Evolutionary conservation across 2,113 vertebrate genomes (phyloP).

Genomic region (Pipa parva): DNA sequence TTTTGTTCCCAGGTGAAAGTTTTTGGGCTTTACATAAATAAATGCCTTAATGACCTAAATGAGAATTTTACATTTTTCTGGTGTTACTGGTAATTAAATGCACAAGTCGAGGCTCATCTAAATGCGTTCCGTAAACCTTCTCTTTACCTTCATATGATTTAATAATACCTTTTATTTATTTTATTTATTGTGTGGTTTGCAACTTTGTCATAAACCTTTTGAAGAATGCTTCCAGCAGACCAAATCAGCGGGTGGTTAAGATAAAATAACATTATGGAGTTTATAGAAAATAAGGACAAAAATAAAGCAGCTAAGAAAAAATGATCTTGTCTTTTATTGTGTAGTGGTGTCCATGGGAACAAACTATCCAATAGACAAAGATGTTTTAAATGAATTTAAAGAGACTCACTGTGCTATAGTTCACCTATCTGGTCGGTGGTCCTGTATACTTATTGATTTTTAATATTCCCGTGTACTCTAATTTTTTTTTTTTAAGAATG

Average conservation of each 20-base stretch:
- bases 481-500: too few relatives aligned
- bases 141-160: too few relatives aligned
- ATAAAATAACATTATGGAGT: background rate
- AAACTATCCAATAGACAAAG: background rate
- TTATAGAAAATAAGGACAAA: background rate
- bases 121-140: too few relatives aligned
- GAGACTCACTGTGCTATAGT: background rate
- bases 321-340: background rate
- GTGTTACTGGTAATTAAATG: too few relatives aligned
- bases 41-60: too few relatives aligned
- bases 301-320: background rate
- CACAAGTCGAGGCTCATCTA: too few relatives aligned
- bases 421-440: conserved; percentile 21
- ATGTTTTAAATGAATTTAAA: conserved; percentile 14
- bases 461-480: background rate
- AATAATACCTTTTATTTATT: too few relatives aligned
- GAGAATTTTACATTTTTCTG: too few relatives aligned
- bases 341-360: conserved; percentile 29
- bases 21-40: too few relatives aligned
- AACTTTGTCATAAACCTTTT: background rate
- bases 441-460: conserved; percentile 31
- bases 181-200: too few relatives aligned
- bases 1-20: too few relatives aligned
- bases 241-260: background rate
- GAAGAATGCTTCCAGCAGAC: background rate